phyloP scores from a whole-genome alignment of 2,888 invertebrate genomes.

The Papilio gigon region DNA sequence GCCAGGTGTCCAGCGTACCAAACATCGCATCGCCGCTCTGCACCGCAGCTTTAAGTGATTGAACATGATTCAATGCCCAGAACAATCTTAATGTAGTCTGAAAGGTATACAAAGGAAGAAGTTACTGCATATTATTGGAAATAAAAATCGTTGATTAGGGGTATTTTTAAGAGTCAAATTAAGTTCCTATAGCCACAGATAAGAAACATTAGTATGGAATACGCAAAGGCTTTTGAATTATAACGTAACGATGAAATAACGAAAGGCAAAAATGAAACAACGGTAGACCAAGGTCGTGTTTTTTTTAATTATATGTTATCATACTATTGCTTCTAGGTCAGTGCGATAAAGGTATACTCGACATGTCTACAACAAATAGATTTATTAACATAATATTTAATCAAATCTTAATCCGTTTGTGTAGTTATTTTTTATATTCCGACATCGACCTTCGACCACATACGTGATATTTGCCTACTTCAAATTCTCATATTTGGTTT shows the following conservation, averaged over 20 bases:
- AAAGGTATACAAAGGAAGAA: constrained; percentile 45
- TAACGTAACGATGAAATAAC: too few relatives aligned
- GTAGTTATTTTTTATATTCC: background rate
- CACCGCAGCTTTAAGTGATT: constrained; percentile 85
- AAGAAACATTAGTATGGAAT: background rate
- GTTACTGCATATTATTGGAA: background rate
- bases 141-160: too few relatives aligned
- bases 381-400: constrained; percentile 4
- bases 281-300: background rate
- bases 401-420: background rate
- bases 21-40: constrained; percentile 86
- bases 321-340: background rate
- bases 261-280: background rate
- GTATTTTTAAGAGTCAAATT: too few relatives aligned
- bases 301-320: constrained; percentile 10
- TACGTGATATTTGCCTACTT: background rate
- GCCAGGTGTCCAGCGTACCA: constrained; percentile 96
- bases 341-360: background rate
- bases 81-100: constrained; percentile 89
- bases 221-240: too few relatives aligned
- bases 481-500: background rate
- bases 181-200: background rate
- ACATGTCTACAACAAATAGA: background rate
- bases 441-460: background rate
- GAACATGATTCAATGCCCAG: constrained; percentile 90